phyloP scores from a whole-genome alignment of 2,797 vertebrate species.

The Toxotes lorentzi region DNA sequence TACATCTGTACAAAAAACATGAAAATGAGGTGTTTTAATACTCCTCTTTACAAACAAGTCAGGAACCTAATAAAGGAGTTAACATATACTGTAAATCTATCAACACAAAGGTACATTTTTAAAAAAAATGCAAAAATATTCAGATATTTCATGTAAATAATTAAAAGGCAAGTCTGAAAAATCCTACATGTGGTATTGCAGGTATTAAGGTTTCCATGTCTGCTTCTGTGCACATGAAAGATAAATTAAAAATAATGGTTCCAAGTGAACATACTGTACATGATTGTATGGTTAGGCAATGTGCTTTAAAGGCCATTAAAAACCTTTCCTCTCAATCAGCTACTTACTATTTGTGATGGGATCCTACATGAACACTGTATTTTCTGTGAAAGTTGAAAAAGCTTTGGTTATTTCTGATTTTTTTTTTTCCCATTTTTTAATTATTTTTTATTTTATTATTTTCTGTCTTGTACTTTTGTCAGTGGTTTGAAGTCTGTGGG shows the following conservation, averaged over 20 bases:
- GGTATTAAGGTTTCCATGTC: slow-evolving; percentile 1
- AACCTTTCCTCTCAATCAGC: background rate
- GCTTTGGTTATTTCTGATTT: background rate
- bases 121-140: slow-evolving; percentile 35
- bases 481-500: background rate
- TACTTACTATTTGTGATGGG: background rate
- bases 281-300: background rate
- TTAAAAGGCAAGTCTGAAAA: slow-evolving; percentile 35
- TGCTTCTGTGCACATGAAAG: slow-evolving; percentile 13
- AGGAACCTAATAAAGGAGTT: slow-evolving; percentile 30
- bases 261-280: background rate
- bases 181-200: background rate
- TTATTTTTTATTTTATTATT: background rate
- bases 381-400: background rate
- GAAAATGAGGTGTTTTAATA: slow-evolving; percentile 35
- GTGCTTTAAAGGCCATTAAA: slow-evolving; percentile 32
- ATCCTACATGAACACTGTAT: background rate
- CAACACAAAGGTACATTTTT: slow-evolving; percentile 28
- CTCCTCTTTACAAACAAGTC: slow-evolving; percentile 36
- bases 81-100: slow-evolving; percentile 3
- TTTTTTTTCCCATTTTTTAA: too few species aligned
- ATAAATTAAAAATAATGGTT: slow-evolving; percentile 2
- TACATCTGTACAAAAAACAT: slow-evolving; percentile 38
- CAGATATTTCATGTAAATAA: slow-evolving; percentile 33
- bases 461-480: background rate